Conservation (phyloP, 2,797 vertebrate species). For the Amblyopsis hoosieri region DNA sequence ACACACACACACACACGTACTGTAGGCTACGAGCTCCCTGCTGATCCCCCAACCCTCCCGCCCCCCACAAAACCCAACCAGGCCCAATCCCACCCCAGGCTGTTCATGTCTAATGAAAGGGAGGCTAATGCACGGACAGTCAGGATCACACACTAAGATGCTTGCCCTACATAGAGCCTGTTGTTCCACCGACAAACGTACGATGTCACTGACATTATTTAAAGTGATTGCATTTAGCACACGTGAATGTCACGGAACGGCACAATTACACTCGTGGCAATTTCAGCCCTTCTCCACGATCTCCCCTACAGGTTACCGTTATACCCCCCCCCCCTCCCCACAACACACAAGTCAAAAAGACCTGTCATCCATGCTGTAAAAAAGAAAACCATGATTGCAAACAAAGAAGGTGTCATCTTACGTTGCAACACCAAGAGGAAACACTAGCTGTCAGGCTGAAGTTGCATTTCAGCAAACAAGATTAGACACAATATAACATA, state of each 20-base stretch:
- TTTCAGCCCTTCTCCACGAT: constrained; percentile 71
- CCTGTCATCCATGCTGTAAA: constrained; percentile 50
- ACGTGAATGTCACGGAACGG: constrained; percentile 70
- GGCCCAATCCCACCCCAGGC: constrained; percentile 79
- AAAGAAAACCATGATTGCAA: constrained; percentile 35
- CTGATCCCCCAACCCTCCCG: constrained; percentile 12
- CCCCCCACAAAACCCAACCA: constrained; percentile 40
- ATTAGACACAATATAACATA: constrained; percentile 3
- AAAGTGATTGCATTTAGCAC: constrained; percentile 80
- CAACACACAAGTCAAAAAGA: constrained; percentile 40
- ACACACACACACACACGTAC: constrained; percentile 19
- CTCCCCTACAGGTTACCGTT: constrained; percentile 57
- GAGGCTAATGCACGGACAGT: constrained; percentile 76
- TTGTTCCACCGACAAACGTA: constrained; percentile 74
- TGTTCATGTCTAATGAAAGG: constrained; percentile 88
- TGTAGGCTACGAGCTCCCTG: constrained; percentile 2
- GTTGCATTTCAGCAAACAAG: constrained; percentile 43
- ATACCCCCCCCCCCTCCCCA: constrained; percentile 21
- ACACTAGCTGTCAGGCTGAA: constrained; percentile 45
- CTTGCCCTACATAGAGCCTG: constrained; percentile 74
- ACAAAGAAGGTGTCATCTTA: constrained; percentile 63
- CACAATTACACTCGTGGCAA: constrained; percentile 71
- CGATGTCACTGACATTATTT: constrained; percentile 78
- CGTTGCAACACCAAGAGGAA: constrained; percentile 67
- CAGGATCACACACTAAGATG: constrained; percentile 76